Percentiles rank a stretch among this genome's conserved stretches.
phyloP scores from a whole-genome alignment of 2,888 invertebrate genomes.

The Syrista parreyssii region DNA sequence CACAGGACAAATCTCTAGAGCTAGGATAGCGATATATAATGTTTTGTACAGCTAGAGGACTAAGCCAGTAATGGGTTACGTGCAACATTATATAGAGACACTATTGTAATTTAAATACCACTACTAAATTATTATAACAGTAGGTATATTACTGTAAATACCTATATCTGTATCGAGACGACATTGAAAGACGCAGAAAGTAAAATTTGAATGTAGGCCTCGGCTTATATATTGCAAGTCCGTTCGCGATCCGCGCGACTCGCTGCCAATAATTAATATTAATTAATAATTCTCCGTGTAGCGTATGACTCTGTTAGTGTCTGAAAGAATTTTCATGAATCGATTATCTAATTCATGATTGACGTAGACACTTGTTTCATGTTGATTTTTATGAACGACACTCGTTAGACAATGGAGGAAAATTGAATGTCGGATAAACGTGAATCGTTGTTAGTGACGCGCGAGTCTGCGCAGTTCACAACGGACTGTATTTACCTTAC shows the following conservation, averaged over 20 bases:
- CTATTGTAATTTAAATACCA: slow-evolving; percentile 62
- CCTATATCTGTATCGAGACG: slow-evolving; percentile 42
- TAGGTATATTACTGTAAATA: slow-evolving; percentile 63
- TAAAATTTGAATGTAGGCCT: slow-evolving; percentile 31
- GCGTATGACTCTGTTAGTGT: background rate
- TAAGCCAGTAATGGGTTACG: slow-evolving; percentile 65
- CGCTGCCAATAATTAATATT: background rate
- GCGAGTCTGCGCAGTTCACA: background rate
- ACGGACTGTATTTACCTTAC: slow-evolving; percentile 26
- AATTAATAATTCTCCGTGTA: background rate
- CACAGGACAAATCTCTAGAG: slow-evolving; percentile 62
- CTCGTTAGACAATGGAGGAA: background rate
- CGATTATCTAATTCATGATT: background rate
- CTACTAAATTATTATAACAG: slow-evolving; percentile 49
- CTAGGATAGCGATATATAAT: slow-evolving; percentile 61
- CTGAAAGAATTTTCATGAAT: background rate
- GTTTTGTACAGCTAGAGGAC: slow-evolving; percentile 65
- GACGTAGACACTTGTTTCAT: background rate
- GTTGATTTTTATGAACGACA: background rate
- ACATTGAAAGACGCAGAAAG: slow-evolving; percentile 13
- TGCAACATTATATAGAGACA: slow-evolving; percentile 63
- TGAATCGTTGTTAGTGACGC: background rate
- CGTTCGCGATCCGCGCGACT: slow-evolving; percentile 15
- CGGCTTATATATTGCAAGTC: slow-evolving; percentile 13
- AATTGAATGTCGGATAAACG: background rate